These are phyloP conservation scores for Drosophila tsacasi DNA, from an alignment of 1,140 invertebrate species.

Conservation along the genomic window DNA sequence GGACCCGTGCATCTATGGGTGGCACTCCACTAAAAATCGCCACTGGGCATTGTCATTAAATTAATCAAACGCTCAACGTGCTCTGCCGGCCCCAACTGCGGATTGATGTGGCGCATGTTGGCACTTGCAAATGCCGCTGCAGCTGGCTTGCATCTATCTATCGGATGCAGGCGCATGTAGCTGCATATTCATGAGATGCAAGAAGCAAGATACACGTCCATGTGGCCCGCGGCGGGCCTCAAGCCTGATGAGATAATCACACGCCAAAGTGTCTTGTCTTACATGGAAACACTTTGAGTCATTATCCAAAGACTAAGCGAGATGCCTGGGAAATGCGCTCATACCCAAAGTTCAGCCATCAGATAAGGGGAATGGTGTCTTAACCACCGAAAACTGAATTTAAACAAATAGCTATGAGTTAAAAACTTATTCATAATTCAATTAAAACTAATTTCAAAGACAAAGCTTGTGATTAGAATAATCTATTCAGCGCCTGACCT, in stretches of 20 bases:
- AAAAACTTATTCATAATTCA: neutral
- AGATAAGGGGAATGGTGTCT: conserved; percentile 6
- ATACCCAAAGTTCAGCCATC: conserved; percentile 6
- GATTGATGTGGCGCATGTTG: conserved; percentile 62
- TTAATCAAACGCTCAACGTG: conserved; percentile 78
- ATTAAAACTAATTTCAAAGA: neutral
- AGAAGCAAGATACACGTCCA: conserved; percentile 24
- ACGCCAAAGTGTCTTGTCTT: conserved; percentile 64
- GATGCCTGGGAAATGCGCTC: conserved; percentile 30
- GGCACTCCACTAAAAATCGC: conserved; percentile 49
- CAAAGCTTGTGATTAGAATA: neutral
- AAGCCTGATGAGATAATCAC: conserved; percentile 73
- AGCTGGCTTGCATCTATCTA: conserved; percentile 48
- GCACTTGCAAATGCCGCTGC: conserved; percentile 72
- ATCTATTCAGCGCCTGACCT: neutral
- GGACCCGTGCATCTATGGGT: conserved; percentile 22
- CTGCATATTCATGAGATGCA: conserved; percentile 19
- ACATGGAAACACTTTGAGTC: conserved; percentile 59
- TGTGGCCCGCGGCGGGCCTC: conserved; percentile 37
- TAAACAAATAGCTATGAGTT: neutral
- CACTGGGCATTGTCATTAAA: conserved; percentile 77
- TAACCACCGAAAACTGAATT: neutral
- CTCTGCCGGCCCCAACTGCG: conserved; percentile 35
- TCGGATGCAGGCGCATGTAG: conserved; percentile 40
- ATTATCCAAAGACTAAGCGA: conserved; percentile 11